Evolutionary conservation across 2,888 invertebrate genomes (phyloP), one percentile per base, ranked within the genome.

Genomic region (Ceraclea dissimilis): DNA sequence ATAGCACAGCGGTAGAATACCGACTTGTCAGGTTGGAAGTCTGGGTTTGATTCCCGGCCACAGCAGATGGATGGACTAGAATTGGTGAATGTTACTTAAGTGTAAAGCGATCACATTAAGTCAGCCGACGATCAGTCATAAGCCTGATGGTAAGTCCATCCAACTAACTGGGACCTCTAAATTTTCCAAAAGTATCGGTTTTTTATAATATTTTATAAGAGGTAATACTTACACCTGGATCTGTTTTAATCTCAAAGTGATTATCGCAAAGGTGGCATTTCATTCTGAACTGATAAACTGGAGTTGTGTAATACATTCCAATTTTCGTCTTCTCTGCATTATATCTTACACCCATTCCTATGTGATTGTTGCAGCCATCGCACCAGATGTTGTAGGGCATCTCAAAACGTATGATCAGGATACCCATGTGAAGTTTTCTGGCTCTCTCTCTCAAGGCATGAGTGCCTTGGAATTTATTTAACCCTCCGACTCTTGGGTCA

Each of bases 371-470:
- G 70, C 99, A 99, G 53, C 97, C 97, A 39, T 93, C 92, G 65
- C 99, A 99, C 99, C 99, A 99, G 65, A 99, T 98, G 73, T 99
- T 99, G 69, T 95, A 99, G 0, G 99, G 99, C 97, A 99, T 96
- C 76, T 99, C 99, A 78, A 99, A 99, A 49, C 98, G 84, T 63
- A 96, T 94, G 62, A 94, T 90, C 20, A 96, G 83, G 65, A 99
- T 98, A 11, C 98, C 99, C 76, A 93, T 79, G 67, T 93, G 89
- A 2, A 98, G 81, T 71, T 99, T 99, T n/a, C 90, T 79, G 19
- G 98, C 99, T 61, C 99, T 76, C 72, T 99, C 98, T 26, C 99
- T 82, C 39, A 99, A 75, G 1, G 98, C 96, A 81, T 99, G 99
- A 13, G 93, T 93, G 2, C 90, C 90, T 67, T 88, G 82, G 73